Evolutionary conservation across 2,113 vertebrate genomes (phyloP).

Genomic region (Centropus bengalensis): DNA sequence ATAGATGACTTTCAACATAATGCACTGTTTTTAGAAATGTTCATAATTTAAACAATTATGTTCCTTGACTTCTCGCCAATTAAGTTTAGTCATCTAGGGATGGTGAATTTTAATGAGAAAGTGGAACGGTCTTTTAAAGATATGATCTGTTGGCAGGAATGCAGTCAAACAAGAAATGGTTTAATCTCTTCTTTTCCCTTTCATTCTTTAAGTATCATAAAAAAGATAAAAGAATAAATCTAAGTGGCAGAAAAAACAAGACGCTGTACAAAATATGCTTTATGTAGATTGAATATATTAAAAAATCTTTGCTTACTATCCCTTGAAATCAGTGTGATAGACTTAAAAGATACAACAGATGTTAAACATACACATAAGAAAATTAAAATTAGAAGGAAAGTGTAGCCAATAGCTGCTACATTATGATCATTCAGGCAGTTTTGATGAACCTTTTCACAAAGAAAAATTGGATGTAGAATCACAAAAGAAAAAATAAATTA

Average conservation of each 20-base stretch:
- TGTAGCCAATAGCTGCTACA: background rate
- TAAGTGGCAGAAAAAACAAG: constrained; percentile 12
- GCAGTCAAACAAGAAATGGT: constrained; percentile 59
- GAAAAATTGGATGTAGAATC: background rate
- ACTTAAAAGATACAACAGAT: background rate
- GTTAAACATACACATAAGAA: constrained; percentile 4
- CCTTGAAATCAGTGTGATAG: background rate
- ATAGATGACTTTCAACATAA: constrained; percentile 67
- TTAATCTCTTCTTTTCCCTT: constrained; percentile 51
- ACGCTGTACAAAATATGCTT: background rate
- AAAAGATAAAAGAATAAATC: constrained; percentile 27
- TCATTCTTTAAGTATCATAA: constrained; percentile 49
- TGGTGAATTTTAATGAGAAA: constrained; percentile 73
- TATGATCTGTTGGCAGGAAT: constrained; percentile 66
- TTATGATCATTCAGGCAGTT: background rate
- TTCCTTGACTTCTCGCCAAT: constrained; percentile 70
- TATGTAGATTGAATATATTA: background rate
- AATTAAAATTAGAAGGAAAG: constrained; percentile 18
- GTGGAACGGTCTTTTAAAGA: constrained; percentile 70
- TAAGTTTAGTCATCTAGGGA: constrained; percentile 68
- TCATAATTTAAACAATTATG: constrained; percentile 75
- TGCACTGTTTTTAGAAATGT: constrained; percentile 64
- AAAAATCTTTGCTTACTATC: background rate
- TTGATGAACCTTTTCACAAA: constrained; percentile 1
- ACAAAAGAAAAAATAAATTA: background rate